These are phyloP conservation scores for Onchidella celtica DNA, from an alignment of 2,888 invertebrate species.

Conservation along the genomic window DNA sequence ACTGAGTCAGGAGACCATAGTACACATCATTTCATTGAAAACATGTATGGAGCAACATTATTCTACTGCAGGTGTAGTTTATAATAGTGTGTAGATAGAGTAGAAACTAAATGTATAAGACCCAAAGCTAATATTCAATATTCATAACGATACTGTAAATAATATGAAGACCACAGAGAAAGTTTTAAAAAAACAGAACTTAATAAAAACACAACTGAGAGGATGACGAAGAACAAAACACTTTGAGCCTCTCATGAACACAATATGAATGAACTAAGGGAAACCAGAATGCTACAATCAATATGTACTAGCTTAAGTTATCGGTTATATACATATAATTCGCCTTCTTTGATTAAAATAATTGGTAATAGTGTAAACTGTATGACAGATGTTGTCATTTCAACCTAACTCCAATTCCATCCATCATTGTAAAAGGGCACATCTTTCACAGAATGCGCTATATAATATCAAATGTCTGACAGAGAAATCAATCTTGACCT, in stretches of 20 bases:
- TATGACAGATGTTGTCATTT: no score
- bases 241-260: constrained; percentile 11
- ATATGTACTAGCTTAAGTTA: constrained; percentile 13
- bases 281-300: not conserved
- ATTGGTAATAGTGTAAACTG: no score
- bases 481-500: no score
- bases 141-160: not conserved
- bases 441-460: no score
- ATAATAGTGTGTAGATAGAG: constrained; percentile 18
- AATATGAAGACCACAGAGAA: not conserved
- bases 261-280: constrained; percentile 8
- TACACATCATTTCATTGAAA: no score
- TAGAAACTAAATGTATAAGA: constrained; percentile 27
- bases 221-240: not conserved
- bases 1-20: no score
- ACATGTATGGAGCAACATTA: no score
- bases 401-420: no score
- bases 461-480: no score
- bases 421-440: no score
- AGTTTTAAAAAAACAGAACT: not conserved
- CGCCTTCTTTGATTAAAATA: not conserved
- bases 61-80: not conserved
- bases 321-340: constrained; percentile 9
- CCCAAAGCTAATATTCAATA: not conserved
- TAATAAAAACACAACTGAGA: not conserved